Conservation (phyloP, 2,113 vertebrate species). For the Cygnus buccinator region DNA sequence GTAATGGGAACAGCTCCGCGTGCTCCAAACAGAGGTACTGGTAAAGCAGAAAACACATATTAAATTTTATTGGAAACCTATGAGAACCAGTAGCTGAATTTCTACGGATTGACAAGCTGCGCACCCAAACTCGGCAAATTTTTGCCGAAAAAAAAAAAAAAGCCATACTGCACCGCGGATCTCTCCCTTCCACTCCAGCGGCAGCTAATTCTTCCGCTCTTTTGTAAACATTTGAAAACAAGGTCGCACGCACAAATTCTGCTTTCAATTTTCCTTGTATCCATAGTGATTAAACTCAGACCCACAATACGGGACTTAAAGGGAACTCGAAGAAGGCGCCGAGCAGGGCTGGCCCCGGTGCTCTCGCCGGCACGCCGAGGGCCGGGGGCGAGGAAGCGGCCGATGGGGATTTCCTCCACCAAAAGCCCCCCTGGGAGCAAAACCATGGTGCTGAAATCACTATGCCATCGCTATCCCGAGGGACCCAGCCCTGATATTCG, state of each 20-base stretch:
- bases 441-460: neutral
- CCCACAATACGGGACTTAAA: constrained; percentile 26
- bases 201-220: constrained; percentile 52
- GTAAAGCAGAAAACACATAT: neutral
- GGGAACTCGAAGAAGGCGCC: neutral
- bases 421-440: neutral
- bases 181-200: neutral
- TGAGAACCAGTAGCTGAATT: neutral
- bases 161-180: fast-evolving
- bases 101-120: neutral
- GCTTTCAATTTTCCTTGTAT: constrained; percentile 69
- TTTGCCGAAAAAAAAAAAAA: neutral
- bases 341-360: neutral
- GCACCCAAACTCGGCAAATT: neutral
- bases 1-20: too few species aligned
- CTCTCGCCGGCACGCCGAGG: fast-evolving
- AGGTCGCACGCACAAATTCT: constrained; percentile 65
- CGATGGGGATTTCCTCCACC: neutral
- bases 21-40: neutral
- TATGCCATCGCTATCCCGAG: fast-evolving
- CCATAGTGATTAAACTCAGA: constrained; percentile 70
- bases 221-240: constrained; percentile 62
- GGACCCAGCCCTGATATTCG: neutral
- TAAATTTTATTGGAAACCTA: neutral
- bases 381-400: neutral